Evolutionary conservation across 2,888 invertebrate genomes (phyloP), one percentile per base, ranked within the genome.

Genomic region (Vesta saturnalis): DNA sequence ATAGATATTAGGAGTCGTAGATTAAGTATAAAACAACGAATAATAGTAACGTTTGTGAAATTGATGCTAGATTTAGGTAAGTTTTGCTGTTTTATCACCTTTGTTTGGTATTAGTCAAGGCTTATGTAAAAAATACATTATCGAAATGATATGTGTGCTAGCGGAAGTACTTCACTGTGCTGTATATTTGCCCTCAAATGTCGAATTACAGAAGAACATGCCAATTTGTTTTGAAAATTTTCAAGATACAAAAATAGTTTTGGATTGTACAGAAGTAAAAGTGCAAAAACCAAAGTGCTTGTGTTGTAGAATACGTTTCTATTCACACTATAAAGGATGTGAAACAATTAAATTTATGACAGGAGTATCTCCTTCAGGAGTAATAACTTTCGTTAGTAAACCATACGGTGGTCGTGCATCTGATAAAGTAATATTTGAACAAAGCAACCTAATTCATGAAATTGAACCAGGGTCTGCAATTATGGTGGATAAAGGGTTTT

Each of bases 401-500:
- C 54, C 54, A 43, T 43, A n/a, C 10, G 65, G 65, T 60, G 49
- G 69, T 61, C 43, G 64, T 61, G 14, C n/a, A n/a, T 54, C 54
- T 21, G 54, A 54, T 14, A 54, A 54, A 54, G 19, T 22, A n/a
- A 71, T 70, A 8, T 67, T 70, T 61, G 49, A 64, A 12, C 19
- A 61, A 16, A 56, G 39, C 15, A 35, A 10, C 19, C 2, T 69
- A 1, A 39, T 71, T 12, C 2, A 58, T 6, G 18, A 55, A 14
- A 14, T 68, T 65, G 21, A 21, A 52, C 12, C 6, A 16, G 14
- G 14, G 8, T 16, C 52, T 59, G 55, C 19, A 1, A 46, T 73
- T 16, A 73, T 73, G 73, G 71, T 71, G 6, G 71, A 71, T 61
- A 72, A 71, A 49, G 67, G 63, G 4, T 60, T 69, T 54, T 21